Percentiles rank a stretch among this genome's conserved stretches.
These are phyloP conservation scores for Caiman crocodilus DNA, from an alignment of 2,797 vertebrate genomes.

Conservation along the genomic window DNA sequence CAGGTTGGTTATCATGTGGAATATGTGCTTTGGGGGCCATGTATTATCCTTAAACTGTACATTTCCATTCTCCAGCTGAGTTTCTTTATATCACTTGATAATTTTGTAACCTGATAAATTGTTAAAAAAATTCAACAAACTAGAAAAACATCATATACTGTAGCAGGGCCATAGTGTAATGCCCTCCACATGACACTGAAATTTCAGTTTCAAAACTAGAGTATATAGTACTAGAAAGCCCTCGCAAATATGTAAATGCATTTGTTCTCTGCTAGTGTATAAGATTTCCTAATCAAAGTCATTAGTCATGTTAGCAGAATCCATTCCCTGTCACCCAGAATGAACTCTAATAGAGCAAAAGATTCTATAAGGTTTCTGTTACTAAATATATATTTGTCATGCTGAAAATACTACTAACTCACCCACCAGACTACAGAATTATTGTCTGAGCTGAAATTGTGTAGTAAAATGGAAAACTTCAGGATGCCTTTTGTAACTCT, in stretches of 20 bases:
- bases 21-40: neutral
- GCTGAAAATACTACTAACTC: constrained; percentile 51
- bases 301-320: constrained; percentile 54
- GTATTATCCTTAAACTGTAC: neutral
- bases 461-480: constrained; percentile 44
- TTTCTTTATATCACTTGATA: constrained; percentile 14
- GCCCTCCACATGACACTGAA: constrained; percentile 35
- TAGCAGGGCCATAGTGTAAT: constrained; percentile 41
- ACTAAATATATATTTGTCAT: constrained; percentile 32
- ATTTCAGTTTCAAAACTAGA: constrained; percentile 29
- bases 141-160: neutral
- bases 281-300: constrained; percentile 41
- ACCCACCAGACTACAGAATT: constrained; percentile 35
- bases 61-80: constrained; percentile 5
- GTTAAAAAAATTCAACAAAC: constrained; percentile 40
- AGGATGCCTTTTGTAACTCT: constrained; percentile 15
- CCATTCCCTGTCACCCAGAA: constrained; percentile 32
- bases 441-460: constrained; percentile 37
- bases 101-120: constrained; percentile 35
- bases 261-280: constrained; percentile 36
- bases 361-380: constrained; percentile 30
- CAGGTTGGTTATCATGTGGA: neutral
- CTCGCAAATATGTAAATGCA: constrained; percentile 35
- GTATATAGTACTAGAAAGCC: constrained; percentile 12
- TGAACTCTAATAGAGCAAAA: constrained; percentile 63